Evolutionary conservation across 2,888 invertebrate species (phyloP), one percentile per base, ranked within the genome.

Genomic region (Schrankia costaestrigalis): DNA sequence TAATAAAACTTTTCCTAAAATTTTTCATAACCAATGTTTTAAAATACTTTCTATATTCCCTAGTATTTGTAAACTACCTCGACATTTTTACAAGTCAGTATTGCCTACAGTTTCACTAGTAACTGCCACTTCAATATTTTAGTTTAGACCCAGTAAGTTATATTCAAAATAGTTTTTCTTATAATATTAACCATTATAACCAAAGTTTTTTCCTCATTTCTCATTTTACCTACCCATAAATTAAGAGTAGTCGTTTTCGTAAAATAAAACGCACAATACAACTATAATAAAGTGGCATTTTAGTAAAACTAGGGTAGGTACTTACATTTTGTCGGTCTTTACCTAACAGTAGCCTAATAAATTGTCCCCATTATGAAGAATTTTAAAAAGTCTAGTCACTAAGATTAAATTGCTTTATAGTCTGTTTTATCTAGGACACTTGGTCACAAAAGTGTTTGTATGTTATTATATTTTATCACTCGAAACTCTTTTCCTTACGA

Each of bases 1-100:
- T 65, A 55, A 46, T 58, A 57, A 63, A 60, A 51, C 42, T 51
- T 55, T 53, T 57, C 63, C 54, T 56, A 62, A 63, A 59, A 57
- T 30, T 59, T 58, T 70, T 63, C 62, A 56, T 63, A 60, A 48
- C 56, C 61, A 47, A 50, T 63, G 49, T 67, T 66, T 65, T 48
- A 55, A 64, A 54, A 53, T 53, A 56, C 45, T 54, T 59, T 61
- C 56, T 60, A 58, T 56, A 62, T 53, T 63, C 50, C 55, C 54
- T 71, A 67, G 61, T 65, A 46, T 70, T 63, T 65, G 41, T 61
- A 66, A n/a, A 63, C 69, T 71, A 69, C 66, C 71, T 72, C 66
- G 63, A 63, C 46, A 54, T 61, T 63, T 51, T 63, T 60, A 66
- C 46, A 61, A 28, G 37, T 59, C 43, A 50, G 54, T 47, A 47